Evolutionary conservation across 2,888 invertebrate genomes (phyloP).

Genomic region (Drosophila multiciliata): DNA sequence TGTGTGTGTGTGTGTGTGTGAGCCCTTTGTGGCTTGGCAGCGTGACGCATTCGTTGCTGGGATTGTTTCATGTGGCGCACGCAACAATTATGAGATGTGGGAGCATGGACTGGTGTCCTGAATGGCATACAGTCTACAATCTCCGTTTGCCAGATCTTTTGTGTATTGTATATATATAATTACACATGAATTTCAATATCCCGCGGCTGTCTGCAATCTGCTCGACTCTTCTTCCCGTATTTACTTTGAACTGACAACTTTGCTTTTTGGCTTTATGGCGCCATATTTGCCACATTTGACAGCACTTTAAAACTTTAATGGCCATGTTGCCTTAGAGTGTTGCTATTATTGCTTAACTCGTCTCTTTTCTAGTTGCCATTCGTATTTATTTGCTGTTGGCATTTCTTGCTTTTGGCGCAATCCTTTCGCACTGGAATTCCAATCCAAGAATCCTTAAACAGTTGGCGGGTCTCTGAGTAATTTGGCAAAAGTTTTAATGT

Average conservation of each 20-base stretch:
- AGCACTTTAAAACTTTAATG: conserved; percentile 63
- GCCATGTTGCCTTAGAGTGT: conserved; percentile 14
- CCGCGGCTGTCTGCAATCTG: conserved; percentile 50
- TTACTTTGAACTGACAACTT: conserved; percentile 31
- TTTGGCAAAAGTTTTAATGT: conserved; percentile 74
- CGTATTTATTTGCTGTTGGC: conserved; percentile 36
- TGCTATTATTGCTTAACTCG: conserved; percentile 12
- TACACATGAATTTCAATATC: conserved; percentile 79
- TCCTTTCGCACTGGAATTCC: conserved; percentile 20
- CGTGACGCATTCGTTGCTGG: conserved; percentile 60
- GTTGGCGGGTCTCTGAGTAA: conserved; percentile 36
- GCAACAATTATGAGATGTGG: conserved; percentile 45
- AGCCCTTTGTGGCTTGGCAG: conserved; percentile 43
- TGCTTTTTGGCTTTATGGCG: conserved; percentile 46
- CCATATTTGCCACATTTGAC: conserved; percentile 41
- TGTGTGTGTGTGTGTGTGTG: not conserved
- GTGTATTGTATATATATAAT: conserved; percentile 58
- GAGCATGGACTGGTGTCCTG: not conserved
- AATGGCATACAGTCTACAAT: not conserved
- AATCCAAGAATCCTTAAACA: conserved; percentile 11
- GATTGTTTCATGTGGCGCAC: conserved; percentile 63
- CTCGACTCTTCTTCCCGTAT: conserved; percentile 25
- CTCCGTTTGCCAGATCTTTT: conserved; percentile 16
- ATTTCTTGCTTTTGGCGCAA: conserved; percentile 45
- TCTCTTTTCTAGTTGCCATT: conserved; percentile 34